phyloP scores from a whole-genome alignment of 1,140 invertebrate species.

The Vanessa tameamea region DNA sequence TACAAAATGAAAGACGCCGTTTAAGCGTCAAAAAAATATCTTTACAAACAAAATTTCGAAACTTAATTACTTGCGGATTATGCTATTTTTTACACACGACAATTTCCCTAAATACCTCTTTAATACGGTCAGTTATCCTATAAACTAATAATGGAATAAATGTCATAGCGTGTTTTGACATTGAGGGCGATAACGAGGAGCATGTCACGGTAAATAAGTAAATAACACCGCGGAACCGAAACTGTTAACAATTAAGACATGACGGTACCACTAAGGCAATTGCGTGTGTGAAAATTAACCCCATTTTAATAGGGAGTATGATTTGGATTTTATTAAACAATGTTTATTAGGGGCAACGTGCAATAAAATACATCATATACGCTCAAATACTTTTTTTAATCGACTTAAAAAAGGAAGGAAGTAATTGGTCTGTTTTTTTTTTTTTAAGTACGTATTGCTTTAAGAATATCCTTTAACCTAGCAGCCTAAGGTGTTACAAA shows the following conservation, averaged over 20 bases:
- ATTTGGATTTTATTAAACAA: background rate
- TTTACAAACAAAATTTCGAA: no score
- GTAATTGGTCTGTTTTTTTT: no score
- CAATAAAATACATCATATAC: no score
- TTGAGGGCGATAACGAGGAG: conserved; percentile 12
- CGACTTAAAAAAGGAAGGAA: no score
- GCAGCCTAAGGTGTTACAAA: no score
- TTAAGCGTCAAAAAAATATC: no score
- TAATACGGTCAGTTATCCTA: background rate
- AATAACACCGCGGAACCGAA: conserved; percentile 12
- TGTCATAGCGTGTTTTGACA: conserved; percentile 11
- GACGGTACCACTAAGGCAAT: background rate
- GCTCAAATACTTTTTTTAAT: no score
- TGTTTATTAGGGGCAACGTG: background rate
- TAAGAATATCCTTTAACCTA: no score
- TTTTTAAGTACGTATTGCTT: no score
- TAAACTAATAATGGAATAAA: background rate
- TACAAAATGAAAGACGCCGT: no score
- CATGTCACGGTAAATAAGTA: conserved; percentile 30
- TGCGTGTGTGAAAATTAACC: conserved; percentile 7
- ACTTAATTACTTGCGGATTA: background rate
- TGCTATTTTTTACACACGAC: background rate
- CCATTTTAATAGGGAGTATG: conserved; percentile 1
- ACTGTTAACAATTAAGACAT: conserved; percentile 21
- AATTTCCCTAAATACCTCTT: background rate